Conservation (phyloP, 2,888 invertebrate species). For the Pandemis corylana region DNA sequence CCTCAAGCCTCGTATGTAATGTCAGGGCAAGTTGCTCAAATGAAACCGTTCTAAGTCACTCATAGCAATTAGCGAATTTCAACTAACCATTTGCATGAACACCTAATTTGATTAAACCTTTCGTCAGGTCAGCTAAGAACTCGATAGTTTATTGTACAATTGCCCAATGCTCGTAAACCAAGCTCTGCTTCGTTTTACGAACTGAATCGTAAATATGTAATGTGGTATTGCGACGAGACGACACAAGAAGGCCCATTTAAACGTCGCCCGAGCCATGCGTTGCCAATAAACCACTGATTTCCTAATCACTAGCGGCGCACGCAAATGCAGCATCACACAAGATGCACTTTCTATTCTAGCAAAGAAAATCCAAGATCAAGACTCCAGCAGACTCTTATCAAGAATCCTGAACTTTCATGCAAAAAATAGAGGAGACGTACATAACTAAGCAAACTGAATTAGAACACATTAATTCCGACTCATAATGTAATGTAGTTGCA, state of each 20-base stretch:
- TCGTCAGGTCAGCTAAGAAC: conserved; percentile 2
- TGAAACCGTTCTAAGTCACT: conserved; percentile 51
- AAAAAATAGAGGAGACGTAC: too few species aligned
- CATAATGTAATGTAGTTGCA: neutral
- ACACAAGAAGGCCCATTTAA: conserved; percentile 53
- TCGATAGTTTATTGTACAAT: conserved; percentile 6
- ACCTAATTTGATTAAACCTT: conserved; percentile 16
- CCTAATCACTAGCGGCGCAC: conserved; percentile 53
- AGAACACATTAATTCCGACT: neutral
- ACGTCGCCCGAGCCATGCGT: conserved; percentile 50
- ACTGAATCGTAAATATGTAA: conserved; percentile 43
- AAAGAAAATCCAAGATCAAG: neutral
- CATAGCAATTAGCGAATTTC: conserved; percentile 53
- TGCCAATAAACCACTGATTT: conserved; percentile 58
- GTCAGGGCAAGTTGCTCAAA: conserved; percentile 69
- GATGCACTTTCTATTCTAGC: conserved; percentile 48
- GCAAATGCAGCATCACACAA: conserved; percentile 2
- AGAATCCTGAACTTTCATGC: too few species aligned
- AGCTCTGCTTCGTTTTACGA: neutral
- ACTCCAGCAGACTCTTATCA: neutral
- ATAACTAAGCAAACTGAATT: neutral
- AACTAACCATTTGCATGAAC: conserved; percentile 46
- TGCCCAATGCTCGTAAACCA: neutral
- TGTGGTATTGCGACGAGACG: conserved; percentile 42
- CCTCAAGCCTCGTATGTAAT: conserved; percentile 69